Percentiles rank a stretch among this genome's conserved stretches.
These are phyloP conservation scores for Novumbra hubbsi DNA, from an alignment of 2,797 vertebrate genomes.

Conservation along the genomic window DNA sequence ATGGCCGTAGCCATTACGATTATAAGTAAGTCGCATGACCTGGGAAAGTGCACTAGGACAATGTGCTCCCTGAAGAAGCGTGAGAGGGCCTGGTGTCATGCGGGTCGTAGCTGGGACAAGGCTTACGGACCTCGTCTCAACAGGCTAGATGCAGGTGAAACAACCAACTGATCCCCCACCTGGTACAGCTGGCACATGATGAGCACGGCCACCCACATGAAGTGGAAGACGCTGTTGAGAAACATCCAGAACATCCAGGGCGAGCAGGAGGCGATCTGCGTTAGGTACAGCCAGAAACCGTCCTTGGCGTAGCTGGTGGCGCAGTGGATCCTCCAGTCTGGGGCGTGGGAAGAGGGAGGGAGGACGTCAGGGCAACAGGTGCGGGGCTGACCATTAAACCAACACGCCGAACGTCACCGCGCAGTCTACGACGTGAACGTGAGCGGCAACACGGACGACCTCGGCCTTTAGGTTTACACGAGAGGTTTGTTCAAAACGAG, in stretches of 20 bases:
- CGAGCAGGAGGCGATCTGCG: slow-evolving; percentile 95
- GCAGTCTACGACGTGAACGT: background rate
- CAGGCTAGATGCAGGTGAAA: background rate
- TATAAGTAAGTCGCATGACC: no score
- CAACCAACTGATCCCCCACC: slow-evolving; percentile 63
- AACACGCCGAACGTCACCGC: background rate
- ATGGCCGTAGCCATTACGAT: background rate
- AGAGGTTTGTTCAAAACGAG: background rate
- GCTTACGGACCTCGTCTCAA: background rate
- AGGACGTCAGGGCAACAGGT: background rate
- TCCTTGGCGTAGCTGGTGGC: slow-evolving; percentile 91
- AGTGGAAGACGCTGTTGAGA: slow-evolving; percentile 96
- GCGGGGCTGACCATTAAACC: background rate
- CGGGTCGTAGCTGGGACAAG: background rate
- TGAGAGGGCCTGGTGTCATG: background rate
- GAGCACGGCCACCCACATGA: slow-evolving; percentile 98
- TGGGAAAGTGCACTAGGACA: no score
- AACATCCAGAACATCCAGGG: slow-evolving; percentile 99
- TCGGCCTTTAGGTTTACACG: background rate
- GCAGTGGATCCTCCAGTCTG: slow-evolving; percentile 97
- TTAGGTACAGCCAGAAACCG: slow-evolving; percentile 95
- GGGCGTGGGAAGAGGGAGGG: background rate
- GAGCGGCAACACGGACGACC: background rate
- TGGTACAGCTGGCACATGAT: slow-evolving; percentile 99
- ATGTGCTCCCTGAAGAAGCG: no score